These are phyloP conservation scores for Strigamia maritima DNA, from an alignment of 2,888 invertebrate genomes.

Conservation along the genomic window DNA sequence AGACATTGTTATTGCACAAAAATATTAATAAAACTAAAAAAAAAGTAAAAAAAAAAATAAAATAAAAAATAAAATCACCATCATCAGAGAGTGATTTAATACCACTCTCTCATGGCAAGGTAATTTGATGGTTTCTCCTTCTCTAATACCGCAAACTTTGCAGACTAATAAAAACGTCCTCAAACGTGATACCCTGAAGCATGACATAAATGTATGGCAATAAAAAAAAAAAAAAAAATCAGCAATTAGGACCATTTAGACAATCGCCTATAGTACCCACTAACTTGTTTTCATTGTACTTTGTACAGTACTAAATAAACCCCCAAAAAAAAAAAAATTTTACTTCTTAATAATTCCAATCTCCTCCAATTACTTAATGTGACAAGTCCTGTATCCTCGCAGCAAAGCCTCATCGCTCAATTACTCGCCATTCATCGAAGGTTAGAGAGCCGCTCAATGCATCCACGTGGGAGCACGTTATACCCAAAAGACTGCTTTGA, in stretches of 20 bases:
- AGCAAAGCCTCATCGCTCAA: not conserved
- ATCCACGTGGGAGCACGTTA: not conserved
- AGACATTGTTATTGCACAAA: too few relatives aligned
- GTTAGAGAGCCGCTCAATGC: not conserved
- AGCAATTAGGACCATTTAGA: not conserved
- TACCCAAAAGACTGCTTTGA: not conserved
- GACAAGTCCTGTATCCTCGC: not conserved
- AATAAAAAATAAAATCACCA: too few relatives aligned
- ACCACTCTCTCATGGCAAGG: too few relatives aligned
- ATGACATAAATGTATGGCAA: not conserved
- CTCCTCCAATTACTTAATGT: not conserved
- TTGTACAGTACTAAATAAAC: too few relatives aligned
- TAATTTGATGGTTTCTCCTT: not conserved
- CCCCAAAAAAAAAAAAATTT: too few relatives aligned
- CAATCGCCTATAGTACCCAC: not conserved
- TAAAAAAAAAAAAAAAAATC: not conserved
- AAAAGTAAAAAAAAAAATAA: too few relatives aligned
- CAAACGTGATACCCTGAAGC: not conserved
- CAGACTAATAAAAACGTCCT: not conserved
- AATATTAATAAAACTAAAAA: too few relatives aligned
- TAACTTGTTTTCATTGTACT: too few relatives aligned
- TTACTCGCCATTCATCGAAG: not conserved
- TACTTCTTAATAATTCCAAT: not conserved
- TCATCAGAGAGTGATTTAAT: too few relatives aligned
- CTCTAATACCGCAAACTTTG: not conserved